These are phyloP conservation scores for Blomia tropicalis DNA, from an alignment of 2,888 invertebrate genomes.

Conservation along the genomic window DNA sequence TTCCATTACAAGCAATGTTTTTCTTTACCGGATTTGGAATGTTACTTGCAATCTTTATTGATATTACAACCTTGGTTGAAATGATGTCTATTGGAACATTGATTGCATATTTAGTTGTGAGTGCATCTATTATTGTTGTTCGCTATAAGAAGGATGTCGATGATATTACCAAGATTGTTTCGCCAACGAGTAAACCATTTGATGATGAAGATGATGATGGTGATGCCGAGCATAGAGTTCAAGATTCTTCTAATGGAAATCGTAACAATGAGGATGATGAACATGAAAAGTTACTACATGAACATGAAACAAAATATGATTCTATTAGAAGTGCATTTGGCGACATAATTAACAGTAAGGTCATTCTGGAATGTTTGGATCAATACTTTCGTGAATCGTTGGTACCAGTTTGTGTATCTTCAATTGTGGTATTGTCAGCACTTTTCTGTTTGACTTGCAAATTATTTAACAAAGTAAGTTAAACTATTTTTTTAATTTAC, in stretches of 20 bases:
- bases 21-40: conserved; percentile 61
- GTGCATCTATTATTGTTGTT: conserved; percentile 69
- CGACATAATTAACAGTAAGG: background rate
- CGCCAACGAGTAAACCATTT: background rate
- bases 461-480: conserved; percentile 9
- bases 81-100: conserved; percentile 77
- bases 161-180: no score
- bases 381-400: conserved; percentile 15
- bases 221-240: background rate
- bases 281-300: conserved; percentile 9
- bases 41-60: conserved; percentile 63
- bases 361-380: background rate
- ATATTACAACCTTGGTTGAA: conserved; percentile 72
- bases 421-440: conserved; percentile 16
- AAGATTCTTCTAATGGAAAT: no score
- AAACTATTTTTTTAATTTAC: background rate
- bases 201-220: conserved; percentile 22
- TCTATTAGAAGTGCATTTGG: background rate
- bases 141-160: conserved; percentile 62
- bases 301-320: background rate
- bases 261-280: background rate
- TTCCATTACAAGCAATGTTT: conserved; percentile 57
- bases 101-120: conserved; percentile 75
- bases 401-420: conserved; percentile 17
- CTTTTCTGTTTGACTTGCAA: conserved; percentile 20